Conservation (phyloP, 2,797 vertebrate species). For the Tenualosa thibaudeaui region DNA sequence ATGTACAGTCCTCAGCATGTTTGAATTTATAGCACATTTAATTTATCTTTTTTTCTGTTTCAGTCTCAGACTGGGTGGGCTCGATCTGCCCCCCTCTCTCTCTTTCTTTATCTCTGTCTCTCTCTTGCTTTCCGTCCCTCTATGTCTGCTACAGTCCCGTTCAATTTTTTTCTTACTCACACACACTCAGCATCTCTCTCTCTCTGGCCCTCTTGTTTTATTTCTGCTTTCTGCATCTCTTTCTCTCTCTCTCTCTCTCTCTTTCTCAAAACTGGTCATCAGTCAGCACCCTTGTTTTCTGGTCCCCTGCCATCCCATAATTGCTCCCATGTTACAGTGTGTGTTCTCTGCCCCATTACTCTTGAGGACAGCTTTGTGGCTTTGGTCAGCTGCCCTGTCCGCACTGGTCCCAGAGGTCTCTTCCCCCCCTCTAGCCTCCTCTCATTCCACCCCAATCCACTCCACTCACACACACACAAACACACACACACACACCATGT, state of each 20-base stretch:
- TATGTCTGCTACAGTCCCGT: neutral
- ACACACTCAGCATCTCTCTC: too few relatives aligned
- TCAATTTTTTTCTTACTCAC: neutral
- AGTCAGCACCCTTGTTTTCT: constrained; percentile 9
- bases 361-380: constrained; percentile 19
- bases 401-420: neutral
- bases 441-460: neutral
- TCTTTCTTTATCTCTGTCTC: neutral
- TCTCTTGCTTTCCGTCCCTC: neutral
- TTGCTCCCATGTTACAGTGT: constrained; percentile 10
- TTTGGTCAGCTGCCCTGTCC: constrained; percentile 16
- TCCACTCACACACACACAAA: neutral
- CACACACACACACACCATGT: neutral
- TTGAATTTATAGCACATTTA: neutral
- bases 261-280: neutral
- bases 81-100: neutral
- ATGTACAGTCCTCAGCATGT: neutral
- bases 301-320: neutral
- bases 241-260: neutral
- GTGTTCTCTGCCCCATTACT: constrained; percentile 21
- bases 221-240: neutral
- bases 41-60: too few relatives aligned
- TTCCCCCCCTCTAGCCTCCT: neutral
- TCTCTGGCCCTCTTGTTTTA: too few relatives aligned
- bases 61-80: too few relatives aligned